Evolutionary conservation across 2,797 vertebrate species (phyloP).

Genomic region (Pachyuromys duprasi): DNA sequence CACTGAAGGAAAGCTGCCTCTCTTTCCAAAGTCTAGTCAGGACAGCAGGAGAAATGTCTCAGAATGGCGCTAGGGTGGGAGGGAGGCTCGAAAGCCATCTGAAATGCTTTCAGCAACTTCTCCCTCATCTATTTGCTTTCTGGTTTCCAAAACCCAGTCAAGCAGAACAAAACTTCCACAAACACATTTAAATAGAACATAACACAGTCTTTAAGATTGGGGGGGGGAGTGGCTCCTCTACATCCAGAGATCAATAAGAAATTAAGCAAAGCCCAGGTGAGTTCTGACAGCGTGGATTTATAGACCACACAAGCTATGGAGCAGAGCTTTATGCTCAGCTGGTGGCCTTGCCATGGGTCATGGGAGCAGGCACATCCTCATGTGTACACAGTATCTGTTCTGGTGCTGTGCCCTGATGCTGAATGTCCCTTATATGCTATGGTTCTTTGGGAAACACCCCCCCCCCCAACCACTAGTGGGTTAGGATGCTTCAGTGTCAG

Average conservation of each 20-base stretch:
- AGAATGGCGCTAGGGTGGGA: background rate
- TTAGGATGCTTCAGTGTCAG: background rate
- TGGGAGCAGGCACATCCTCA: background rate
- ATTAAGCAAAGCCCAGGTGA: conserved; percentile 51
- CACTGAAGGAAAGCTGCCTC: background rate
- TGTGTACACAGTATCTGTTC: too few species aligned
- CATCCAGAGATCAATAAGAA: conserved; percentile 60
- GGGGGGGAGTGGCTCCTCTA: background rate
- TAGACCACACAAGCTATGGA: background rate
- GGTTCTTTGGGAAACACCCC: background rate
- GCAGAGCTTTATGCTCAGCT: background rate
- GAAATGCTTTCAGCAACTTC: conserved; percentile 32
- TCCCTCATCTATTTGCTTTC: conserved; percentile 56
- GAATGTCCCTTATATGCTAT: too few species aligned
- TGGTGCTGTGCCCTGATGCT: background rate
- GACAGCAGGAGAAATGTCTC: conserved; percentile 19
- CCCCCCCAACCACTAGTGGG: background rate
- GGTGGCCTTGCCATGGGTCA: background rate
- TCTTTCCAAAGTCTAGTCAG: background rate
- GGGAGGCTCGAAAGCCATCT: conserved; percentile 8
- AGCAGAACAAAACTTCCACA: conserved; percentile 63
- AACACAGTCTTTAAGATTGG: conserved; percentile 36
- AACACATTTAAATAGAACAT: conserved; percentile 69
- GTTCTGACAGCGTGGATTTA: conserved; percentile 1
- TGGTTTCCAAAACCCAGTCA: conserved; percentile 42